Evolutionary conservation across 2,888 invertebrate genomes (phyloP), one percentile per base, ranked within the genome.

Genomic region (Cataglyphis altisquamis): DNA sequence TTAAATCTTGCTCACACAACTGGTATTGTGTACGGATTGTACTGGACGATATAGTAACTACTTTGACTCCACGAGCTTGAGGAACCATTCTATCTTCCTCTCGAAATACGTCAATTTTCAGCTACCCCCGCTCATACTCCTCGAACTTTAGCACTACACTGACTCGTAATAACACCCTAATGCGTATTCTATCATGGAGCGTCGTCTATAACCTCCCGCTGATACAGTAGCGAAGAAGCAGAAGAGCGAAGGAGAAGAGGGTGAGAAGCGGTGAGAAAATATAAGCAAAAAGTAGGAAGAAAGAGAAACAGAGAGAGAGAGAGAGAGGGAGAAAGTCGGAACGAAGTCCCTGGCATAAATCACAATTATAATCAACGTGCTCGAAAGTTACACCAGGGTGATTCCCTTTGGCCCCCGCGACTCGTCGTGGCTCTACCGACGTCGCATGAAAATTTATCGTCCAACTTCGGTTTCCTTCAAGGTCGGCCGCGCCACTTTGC

Each of bases 331-430:
- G 64, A 63, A 10, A 45, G 32, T 21, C 21, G 21, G 21, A 15
- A 62, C 60, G 5, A 45, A 78, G 45, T 73, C 60, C 25, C 64
- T 86, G 84, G 87, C 89, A 92, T 92, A 92, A 92, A 92, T 92
- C 92, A 92, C 91, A 92, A 92, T 92, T 92, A 92, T 92, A 92
- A 92, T 92, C 92, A 92, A 92, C 92, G 92, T 90, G 90, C 91
- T 90, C 90, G 88, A 89, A 87, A 91, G 88, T 91, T 88, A 89
- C 89, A 89, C 89, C 88, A 36, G 89, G 89, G 86, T 87, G 80
- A 74, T 86, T 90, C 87, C 90, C 88, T 90, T 89, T 88, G 86
- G 87, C 77, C 85, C 82, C 83, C 82, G 85, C 84, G 83, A 83
- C 78, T 78, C 68, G 74, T 85, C 83, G 67, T 62, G 77, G 78